Percentiles rank a stretch among this genome's conserved stretches.
These are phyloP conservation scores for Bursaphelenchus okinawaensis DNA, from an alignment of 2,888 invertebrate genomes.

Conservation along the genomic window DNA sequence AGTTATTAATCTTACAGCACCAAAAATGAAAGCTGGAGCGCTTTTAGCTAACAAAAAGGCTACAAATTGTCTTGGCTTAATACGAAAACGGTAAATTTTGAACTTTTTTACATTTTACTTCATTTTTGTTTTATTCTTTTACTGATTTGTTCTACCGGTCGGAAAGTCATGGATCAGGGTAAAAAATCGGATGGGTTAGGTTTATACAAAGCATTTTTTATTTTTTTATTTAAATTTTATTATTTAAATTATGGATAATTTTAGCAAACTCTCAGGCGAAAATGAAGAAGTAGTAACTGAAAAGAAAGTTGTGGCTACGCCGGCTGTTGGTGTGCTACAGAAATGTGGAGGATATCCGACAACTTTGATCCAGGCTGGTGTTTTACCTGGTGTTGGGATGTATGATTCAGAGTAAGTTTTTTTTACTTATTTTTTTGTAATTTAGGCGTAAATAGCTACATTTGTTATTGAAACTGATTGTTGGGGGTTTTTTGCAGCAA, in stretches of 20 bases:
- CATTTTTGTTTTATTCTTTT: too few relatives aligned
- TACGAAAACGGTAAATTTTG: conserved; percentile 23
- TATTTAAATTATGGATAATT: neutral
- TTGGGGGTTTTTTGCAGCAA: too few relatives aligned
- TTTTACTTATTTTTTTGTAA: neutral
- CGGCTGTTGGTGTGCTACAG: conserved; percentile 10
- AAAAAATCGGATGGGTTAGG: neutral
- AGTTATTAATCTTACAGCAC: conserved; percentile 5
- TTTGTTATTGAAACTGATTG: too few relatives aligned
- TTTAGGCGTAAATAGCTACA: neutral
- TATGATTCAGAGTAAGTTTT: conserved; percentile 65
- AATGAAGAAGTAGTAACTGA: conserved; percentile 3
- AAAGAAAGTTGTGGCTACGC: conserved; percentile 16
- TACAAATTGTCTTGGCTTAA: conserved; percentile 28
- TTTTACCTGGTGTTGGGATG: conserved; percentile 76
- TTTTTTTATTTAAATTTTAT: neutral
- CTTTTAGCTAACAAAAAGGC: conserved; percentile 16
- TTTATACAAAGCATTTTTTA: neutral
- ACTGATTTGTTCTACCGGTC: too few relatives aligned
- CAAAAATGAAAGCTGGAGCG: neutral
- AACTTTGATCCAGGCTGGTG: conserved; percentile 64
- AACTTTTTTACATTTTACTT: neutral
- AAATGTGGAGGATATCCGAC: conserved; percentile 20
- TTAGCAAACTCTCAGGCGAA: conserved; percentile 14
- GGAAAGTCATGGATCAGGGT: conserved; percentile 7